These are phyloP conservation scores for Lethrus apterus DNA, from an alignment of 1,140 invertebrate species.

Conservation along the genomic window DNA sequence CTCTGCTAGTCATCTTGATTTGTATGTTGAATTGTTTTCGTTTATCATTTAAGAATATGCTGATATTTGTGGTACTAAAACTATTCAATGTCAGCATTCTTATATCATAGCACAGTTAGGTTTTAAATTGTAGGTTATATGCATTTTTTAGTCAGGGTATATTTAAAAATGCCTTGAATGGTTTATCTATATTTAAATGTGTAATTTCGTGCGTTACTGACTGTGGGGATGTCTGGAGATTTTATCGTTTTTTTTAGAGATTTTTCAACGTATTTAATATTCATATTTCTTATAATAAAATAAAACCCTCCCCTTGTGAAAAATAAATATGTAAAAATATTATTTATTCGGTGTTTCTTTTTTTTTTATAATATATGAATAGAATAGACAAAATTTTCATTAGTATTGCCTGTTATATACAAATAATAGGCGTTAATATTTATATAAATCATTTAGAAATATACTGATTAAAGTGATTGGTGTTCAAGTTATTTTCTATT, in stretches of 20 bases:
- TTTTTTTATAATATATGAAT: conserved; percentile 2
- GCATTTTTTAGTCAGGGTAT: conserved; percentile 20
- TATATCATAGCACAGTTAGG: conserved; percentile 19
- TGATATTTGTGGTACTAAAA: conserved; percentile 10
- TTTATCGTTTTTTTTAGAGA: too few species aligned
- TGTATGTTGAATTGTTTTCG: conserved; percentile 36
- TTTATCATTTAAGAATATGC: conserved; percentile 19
- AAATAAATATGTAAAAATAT: conserved; percentile 9
- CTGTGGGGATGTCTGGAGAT: too few species aligned
- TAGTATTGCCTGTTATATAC: conserved; percentile 7
- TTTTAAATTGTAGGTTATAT: conserved; percentile 15
- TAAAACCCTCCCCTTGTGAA: background rate
- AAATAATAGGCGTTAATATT: conserved; percentile 9
- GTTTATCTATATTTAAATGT: background rate
- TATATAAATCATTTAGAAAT: too few species aligned
- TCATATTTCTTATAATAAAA: too few species aligned
- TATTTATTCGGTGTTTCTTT: conserved; percentile 10
- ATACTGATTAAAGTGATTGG: too few species aligned
- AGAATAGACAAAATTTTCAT: conserved; percentile 5
- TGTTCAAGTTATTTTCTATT: background rate
- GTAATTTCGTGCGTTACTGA: background rate
- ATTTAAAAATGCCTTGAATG: conserved; percentile 10
- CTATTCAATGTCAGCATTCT: conserved; percentile 7
- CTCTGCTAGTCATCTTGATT: conserved; percentile 40
- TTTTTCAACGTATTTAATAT: too few species aligned